phyloP scores from a whole-genome alignment of 2,113 vertebrate genomes.

The Vicugna pacos region DNA sequence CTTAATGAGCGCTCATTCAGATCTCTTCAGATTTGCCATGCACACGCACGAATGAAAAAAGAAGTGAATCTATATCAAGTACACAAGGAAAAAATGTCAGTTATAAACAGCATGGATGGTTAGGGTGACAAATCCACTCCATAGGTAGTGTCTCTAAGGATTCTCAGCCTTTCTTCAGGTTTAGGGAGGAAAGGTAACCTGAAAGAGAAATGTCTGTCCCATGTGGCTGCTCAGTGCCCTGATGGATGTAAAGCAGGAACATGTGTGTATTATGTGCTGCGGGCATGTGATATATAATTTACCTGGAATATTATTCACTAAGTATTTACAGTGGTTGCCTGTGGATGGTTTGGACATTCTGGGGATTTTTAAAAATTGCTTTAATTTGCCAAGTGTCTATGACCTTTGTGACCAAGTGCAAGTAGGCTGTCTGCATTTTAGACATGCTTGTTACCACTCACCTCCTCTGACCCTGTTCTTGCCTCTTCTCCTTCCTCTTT shows the following conservation, averaged over 20 bases:
- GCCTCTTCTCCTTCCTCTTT: not conserved
- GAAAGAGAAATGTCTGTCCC: not conserved
- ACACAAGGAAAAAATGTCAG: not conserved
- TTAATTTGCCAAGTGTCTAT: not conserved
- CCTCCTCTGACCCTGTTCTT: not conserved
- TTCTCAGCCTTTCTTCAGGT: not conserved
- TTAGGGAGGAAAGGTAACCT: not conserved
- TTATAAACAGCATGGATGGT: not conserved
- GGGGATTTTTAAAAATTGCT: not conserved
- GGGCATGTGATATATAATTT: not conserved
- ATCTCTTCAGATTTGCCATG: not conserved
- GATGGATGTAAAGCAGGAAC: not conserved
- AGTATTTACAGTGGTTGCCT: not conserved
- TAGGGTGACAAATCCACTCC: not conserved
- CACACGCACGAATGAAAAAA: not conserved
- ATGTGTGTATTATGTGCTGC: not conserved
- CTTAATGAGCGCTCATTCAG: not conserved
- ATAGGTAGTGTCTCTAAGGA: too few relatives aligned
- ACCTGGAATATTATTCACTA: not conserved
- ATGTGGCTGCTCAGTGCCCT: not conserved
- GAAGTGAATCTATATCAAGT: not conserved
- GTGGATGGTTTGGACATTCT: not conserved
- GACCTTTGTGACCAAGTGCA: not conserved
- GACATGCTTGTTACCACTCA: not conserved
- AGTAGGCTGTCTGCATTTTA: not conserved